phyloP scores from a whole-genome alignment of 1,140 invertebrate species.

The Arion vulgaris region DNA sequence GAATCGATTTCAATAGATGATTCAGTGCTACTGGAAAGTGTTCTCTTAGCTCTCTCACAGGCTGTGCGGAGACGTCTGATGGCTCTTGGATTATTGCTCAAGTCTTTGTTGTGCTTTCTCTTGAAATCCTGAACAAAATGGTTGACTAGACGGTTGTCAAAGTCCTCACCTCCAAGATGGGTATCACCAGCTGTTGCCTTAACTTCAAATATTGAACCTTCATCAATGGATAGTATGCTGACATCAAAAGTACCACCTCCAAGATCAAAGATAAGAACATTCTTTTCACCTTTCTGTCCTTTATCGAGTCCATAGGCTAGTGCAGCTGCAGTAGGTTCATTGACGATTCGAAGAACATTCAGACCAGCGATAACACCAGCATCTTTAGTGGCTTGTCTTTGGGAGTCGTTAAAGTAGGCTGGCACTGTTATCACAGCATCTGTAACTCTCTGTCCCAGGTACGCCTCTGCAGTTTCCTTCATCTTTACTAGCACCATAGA shows the following conservation, averaged over 20 bases:
- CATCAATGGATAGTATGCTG: conserved; percentile 75
- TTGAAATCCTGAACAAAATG: conserved; percentile 98
- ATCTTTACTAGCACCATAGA: conserved; percentile 88
- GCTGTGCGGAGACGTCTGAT: conserved; percentile 92
- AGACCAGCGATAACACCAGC: conserved; percentile 69
- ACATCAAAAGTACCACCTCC: conserved; percentile 49
- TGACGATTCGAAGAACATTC: conserved; percentile 76
- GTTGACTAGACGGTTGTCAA: conserved; percentile 80
- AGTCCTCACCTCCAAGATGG: conserved; percentile 70
- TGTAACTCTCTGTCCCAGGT: conserved; percentile 79
- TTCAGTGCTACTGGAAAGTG: conserved; percentile 93
- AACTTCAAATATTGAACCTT: conserved; percentile 80
- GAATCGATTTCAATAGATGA: conserved; percentile 81
- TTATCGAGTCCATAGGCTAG: conserved; percentile 75
- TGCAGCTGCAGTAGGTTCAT: conserved; percentile 75
- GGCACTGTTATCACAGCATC: conserved; percentile 74
- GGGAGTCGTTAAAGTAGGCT: conserved; percentile 73
- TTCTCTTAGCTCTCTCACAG: conserved; percentile 96
- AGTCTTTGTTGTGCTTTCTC: conserved; percentile 95
- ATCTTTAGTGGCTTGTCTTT: conserved; percentile 67
- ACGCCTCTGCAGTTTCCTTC: conserved; percentile 94
- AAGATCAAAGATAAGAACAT: conserved; percentile 42
- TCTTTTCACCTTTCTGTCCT: conserved; percentile 72
- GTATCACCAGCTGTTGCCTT: conserved; percentile 80
- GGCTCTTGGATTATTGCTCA: conserved; percentile 91